Evolutionary conservation across 2,888 invertebrate genomes (phyloP).

Genomic region (Stictocephala bisonia): DNA sequence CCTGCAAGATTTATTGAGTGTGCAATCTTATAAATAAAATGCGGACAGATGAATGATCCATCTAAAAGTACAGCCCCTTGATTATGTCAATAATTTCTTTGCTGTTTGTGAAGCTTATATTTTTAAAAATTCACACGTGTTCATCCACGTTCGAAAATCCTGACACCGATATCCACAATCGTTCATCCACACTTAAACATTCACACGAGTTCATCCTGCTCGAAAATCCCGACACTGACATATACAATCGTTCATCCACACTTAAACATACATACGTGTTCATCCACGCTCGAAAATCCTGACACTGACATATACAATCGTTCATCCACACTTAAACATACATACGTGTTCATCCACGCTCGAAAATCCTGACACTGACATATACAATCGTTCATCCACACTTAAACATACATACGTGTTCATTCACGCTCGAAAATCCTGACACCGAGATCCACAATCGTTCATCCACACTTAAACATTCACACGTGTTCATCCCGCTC

Average conservation of each 20-base stretch:
- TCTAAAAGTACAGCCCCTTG: background rate
- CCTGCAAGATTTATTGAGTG: too few relatives aligned
- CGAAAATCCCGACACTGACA: background rate
- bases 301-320: background rate
- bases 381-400: background rate
- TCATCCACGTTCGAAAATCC: too few relatives aligned
- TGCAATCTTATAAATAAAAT: constrained; percentile 65
- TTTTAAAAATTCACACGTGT: too few relatives aligned
- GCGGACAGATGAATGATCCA: constrained; percentile 62
- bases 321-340: too few relatives aligned
- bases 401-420: background rate
- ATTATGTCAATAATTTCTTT: background rate
- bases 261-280: background rate
- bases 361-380: background rate
- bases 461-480: too few relatives aligned
- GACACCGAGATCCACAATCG: background rate
- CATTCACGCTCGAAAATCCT: background rate
- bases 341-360: background rate
- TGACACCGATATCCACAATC: too few relatives aligned
- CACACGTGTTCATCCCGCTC: background rate
- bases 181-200: too few relatives aligned
- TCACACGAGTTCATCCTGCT: too few relatives aligned
- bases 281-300: background rate
- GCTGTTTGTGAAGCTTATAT: background rate
- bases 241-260: too few relatives aligned